Evolutionary conservation across 2,888 invertebrate species (phyloP), one percentile per base, ranked within the genome.

Genomic region (Athripsodes cinereus): DNA sequence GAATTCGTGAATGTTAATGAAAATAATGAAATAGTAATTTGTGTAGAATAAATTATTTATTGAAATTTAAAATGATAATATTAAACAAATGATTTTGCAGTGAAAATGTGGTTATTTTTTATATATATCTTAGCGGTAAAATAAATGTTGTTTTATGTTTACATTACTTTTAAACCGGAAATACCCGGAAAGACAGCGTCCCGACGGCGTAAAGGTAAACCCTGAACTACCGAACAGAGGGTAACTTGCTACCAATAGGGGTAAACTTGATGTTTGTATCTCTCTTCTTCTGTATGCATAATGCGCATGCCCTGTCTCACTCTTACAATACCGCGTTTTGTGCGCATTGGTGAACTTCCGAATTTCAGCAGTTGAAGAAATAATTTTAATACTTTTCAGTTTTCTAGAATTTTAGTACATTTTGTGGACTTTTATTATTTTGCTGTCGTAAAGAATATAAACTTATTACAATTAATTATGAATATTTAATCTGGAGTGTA

Each of bases 261-360:
- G 40, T 40, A 40, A 40, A 40, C 13, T 11, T 31, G 31, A 8
- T 40, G 40, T 40, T 47, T 55, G 44, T 53, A 21, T 34, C 31
- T 54, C 21, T 57, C 62, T 46, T 57, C 18, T 35, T 62, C 57
- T 19, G 44, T 18, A 20, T 5, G 2, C 16, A 16, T n/a, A 26
- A 10, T 50, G 47, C 59, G 57, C 52, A 59, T 59, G 52, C 51
- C 44, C 47, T 22, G 26, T 62, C 62, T 51, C 59, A 22, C 34
- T 62, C 52, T 40, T 47, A 52, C 59, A 55, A 50, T 62, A 59
- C 62, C 62, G 62, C 62, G 58, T 58, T 53, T 35, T 53, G 59
- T 59, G 52, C 55, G 55, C 55, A 56, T 55, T 59, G 53, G 46
- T 40, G 13, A 16, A n/a, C 40, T 40, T 40, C 40, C 40, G 13